Evolutionary conservation across 2,888 invertebrate genomes (phyloP), one percentile per base, ranked within the genome.

Genomic region (Mythimna albipuncta): DNA sequence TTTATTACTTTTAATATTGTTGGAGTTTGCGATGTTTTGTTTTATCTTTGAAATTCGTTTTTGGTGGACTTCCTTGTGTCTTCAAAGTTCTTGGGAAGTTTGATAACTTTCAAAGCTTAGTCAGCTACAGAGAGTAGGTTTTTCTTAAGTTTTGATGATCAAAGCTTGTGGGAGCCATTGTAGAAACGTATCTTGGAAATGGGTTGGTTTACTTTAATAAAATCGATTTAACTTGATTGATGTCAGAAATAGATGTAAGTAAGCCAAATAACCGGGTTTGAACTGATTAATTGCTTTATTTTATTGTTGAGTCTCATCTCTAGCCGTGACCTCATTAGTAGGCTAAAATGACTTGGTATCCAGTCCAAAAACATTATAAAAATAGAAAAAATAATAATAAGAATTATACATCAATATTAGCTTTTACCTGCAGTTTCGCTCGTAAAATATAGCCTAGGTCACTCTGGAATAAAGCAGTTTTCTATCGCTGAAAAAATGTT

Each of bases 1-100:
- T 69, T 64, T 66, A 76, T 75, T 72, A 50, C 57, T 72, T 75
- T 75, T 68, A 32, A 70, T 58, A 57, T 52, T 62, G 44, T 26
- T 6, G 19, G 52, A 63, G 44, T 41, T 70, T 16, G 57, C 32
- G 44, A 4, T 65, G 44, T 66, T 52, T 58, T 2, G 9, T 21
- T 70, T 64, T 26, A 26, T 41, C 35, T 9, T 64, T 41, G 9
- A 54, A 64, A 52, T 70, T 61, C n/a, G 21, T 64, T 77, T 76
- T 64, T 55, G 35, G 41, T 47, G 41, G 52, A 38, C 44, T 69
- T 52, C 50, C 5, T 44, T 58, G 44, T 26, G 41, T 21, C 21
- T 32, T 19, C 13, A 0, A 13, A 59, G 35, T 74, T 61, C n/a
- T 9, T 13, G 9, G 55, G n/a, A 68, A 57, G 16, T 44, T 44